phyloP scores from a whole-genome alignment of 2,888 invertebrate species.

The Tenthredo mesomela region DNA sequence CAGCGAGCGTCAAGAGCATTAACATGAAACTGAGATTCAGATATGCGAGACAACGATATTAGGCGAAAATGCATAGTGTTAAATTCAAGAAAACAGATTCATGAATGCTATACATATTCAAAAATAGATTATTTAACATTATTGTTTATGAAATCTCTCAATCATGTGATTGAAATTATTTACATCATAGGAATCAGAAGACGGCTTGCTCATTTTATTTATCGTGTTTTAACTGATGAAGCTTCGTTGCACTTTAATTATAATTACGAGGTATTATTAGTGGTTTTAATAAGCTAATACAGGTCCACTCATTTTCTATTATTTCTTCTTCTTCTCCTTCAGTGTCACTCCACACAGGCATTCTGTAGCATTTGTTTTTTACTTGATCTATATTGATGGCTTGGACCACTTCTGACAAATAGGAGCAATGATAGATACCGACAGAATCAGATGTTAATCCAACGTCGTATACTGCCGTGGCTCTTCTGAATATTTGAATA shows the following conservation, averaged over 20 bases:
- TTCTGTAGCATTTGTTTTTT: conserved; percentile 23
- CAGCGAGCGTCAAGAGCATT: no score
- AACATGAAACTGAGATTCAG: no score
- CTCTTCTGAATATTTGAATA: no score
- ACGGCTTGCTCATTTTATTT: background rate
- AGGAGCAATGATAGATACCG: conserved; percentile 6
- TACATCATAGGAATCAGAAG: background rate
- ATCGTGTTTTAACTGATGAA: background rate
- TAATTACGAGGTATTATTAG: background rate
- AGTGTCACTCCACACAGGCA: conserved; percentile 11
- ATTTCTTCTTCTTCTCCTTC: conserved; percentile 16
- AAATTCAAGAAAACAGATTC: no score
- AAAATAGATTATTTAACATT: no score
- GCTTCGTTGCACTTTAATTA: background rate
- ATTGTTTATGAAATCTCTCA: background rate
- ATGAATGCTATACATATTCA: no score
- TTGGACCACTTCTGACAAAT: conserved; percentile 1
- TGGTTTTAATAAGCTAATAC: conserved; percentile 21
- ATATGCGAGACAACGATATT: no score
- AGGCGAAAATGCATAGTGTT: no score
- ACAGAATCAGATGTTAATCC: conserved; percentile 22
- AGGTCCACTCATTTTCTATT: conserved; percentile 13
- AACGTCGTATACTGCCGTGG: conserved; percentile 12
- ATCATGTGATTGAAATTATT: background rate
- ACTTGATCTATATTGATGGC: conserved; percentile 4